Evolutionary conservation across 1,140 invertebrate genomes (phyloP).

Genomic region (roundworm (Caenorhabditis elegans)): DNA sequence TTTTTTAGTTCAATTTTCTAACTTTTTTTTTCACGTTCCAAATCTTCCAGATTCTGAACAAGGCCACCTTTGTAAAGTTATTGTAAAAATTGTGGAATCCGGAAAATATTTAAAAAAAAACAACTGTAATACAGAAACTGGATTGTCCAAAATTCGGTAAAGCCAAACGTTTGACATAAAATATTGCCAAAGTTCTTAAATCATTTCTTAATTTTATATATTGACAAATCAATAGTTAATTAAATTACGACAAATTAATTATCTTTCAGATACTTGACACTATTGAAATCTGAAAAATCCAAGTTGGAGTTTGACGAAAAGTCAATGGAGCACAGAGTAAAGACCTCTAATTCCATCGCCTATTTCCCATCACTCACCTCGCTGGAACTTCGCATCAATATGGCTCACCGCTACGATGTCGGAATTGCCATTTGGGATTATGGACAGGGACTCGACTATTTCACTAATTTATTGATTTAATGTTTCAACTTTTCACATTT

Average conservation of each 20-base stretch:
- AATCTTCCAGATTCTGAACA: too few species aligned
- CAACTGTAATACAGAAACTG: too few species aligned
- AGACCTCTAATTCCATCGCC: neutral
- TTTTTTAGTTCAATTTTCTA: neutral
- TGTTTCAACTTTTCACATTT: too few species aligned
- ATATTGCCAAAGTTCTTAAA: too few species aligned
- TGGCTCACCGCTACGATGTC: constrained; percentile 78
- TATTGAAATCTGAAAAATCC: constrained; percentile 39
- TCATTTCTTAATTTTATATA: too few species aligned
- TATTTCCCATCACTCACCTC: constrained; percentile 83
- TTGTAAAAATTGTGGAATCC: too few species aligned
- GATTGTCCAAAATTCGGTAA: too few species aligned
- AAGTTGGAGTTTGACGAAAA: constrained; percentile 45
- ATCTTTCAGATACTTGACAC: constrained; percentile 31
- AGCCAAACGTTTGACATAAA: too few species aligned
- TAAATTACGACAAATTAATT: neutral
- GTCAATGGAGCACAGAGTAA: constrained; percentile 37
- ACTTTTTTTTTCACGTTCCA: too few species aligned
- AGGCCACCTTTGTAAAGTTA: too few species aligned
- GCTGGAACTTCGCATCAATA: constrained; percentile 77
- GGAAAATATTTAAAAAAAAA: too few species aligned
- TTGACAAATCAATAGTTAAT: too few species aligned
- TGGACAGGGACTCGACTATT: constrained; percentile 90
- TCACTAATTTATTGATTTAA: constrained; percentile 72
- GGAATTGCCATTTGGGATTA: constrained; percentile 92